phyloP scores from a whole-genome alignment of 2,113 vertebrate species.

The Grus americana region DNA sequence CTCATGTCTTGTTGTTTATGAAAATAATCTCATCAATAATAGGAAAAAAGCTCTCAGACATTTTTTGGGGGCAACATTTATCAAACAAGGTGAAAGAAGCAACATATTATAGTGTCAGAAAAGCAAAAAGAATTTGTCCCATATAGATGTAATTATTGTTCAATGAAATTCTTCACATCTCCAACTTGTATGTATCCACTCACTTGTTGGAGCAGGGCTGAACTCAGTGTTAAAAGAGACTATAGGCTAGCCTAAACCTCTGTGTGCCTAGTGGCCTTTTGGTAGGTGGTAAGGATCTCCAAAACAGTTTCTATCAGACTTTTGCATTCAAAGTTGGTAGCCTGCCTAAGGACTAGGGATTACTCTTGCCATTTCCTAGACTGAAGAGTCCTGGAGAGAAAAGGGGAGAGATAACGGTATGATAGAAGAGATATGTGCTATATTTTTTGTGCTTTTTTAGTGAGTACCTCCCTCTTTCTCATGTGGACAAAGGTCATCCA shows the following conservation, averaged over 20 bases:
- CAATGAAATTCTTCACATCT: not conserved
- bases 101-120: not conserved
- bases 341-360: not conserved
- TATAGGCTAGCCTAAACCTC: not conserved
- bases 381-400: not conserved
- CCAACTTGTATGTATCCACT: not conserved
- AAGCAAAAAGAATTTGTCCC: not conserved
- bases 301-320: not conserved
- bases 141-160: not conserved
- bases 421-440: not conserved
- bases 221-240: not conserved
- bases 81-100: not conserved
- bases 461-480: not conserved
- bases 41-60: accelerated
- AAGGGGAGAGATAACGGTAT: not conserved
- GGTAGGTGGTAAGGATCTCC: not conserved
- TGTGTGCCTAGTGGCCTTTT: not conserved
- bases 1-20: not conserved
- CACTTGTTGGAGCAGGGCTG: not conserved
- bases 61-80: not conserved
- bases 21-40: not conserved
- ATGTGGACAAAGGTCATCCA: not conserved
- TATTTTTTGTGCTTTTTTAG: not conserved
- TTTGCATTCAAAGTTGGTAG: not conserved
- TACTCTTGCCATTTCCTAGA: not conserved